These are phyloP conservation scores for Emberiza fucata DNA, from an alignment of 2,113 vertebrate genomes.

Conservation along the genomic window DNA sequence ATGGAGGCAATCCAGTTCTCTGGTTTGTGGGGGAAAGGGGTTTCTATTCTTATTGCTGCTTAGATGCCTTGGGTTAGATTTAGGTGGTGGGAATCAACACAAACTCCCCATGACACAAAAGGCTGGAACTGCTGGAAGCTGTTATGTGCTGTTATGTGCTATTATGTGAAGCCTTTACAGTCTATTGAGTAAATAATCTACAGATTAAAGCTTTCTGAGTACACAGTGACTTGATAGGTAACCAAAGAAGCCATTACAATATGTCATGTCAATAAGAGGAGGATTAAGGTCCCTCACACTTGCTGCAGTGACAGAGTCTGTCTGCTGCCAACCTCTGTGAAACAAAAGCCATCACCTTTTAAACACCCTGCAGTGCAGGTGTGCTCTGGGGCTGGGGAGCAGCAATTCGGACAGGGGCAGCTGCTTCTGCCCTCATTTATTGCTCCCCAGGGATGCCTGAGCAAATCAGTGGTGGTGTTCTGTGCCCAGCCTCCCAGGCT, in stretches of 20 bases:
- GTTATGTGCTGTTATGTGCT: neutral
- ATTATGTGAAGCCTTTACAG: neutral
- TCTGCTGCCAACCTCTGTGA: neutral
- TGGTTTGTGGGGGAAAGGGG: neutral
- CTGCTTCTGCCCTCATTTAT: neutral
- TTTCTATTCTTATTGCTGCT: neutral
- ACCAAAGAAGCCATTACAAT: slow-evolving; percentile 11
- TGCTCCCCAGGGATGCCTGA: neutral
- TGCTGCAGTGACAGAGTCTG: neutral
- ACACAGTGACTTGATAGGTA: slow-evolving; percentile 42
- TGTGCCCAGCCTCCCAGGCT: neutral
- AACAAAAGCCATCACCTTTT: neutral
- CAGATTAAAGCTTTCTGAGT: slow-evolving; percentile 55
- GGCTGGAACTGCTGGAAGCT: neutral
- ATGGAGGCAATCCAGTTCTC: neutral
- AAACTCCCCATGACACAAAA: neutral
- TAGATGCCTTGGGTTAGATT: neutral
- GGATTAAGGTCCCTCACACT: slow-evolving; percentile 17
- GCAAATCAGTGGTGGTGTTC: fast-evolving
- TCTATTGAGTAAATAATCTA: slow-evolving; percentile 61
- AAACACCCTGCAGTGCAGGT: neutral
- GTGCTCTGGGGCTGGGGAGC: neutral
- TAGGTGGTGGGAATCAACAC: neutral
- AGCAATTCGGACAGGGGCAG: neutral
- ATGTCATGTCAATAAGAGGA: slow-evolving; percentile 30